phyloP scores from a whole-genome alignment of 2,888 invertebrate species.

The Lochmaea capreae region DNA sequence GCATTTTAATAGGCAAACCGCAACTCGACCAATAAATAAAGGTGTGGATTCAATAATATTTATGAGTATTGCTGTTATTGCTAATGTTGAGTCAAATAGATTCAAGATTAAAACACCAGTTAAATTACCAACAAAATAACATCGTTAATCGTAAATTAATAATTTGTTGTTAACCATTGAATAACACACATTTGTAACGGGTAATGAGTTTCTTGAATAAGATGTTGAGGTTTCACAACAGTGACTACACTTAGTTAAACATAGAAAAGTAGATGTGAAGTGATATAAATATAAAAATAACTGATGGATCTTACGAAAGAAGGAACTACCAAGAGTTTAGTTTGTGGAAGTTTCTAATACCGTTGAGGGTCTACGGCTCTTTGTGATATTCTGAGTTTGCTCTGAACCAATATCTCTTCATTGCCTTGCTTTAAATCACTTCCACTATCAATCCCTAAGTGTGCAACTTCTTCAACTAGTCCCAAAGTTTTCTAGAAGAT shows the following conservation, averaged over 20 bases:
- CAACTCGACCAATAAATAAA: slow-evolving; percentile 5
- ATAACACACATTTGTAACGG: neutral
- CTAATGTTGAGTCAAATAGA: slow-evolving; percentile 13
- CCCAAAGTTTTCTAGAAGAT: too few species aligned
- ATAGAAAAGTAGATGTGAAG: neutral
- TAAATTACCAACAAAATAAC: neutral
- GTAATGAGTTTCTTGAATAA: neutral
- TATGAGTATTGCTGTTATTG: slow-evolving; percentile 7
- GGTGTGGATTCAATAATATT: slow-evolving; percentile 13
- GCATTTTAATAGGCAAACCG: slow-evolving; percentile 2
- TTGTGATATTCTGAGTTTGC: too few species aligned
- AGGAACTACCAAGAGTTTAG: too few species aligned
- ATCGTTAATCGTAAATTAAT: slow-evolving; percentile 2
- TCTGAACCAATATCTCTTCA: too few species aligned
- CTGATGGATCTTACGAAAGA: too few species aligned
- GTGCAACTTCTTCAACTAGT: too few species aligned
- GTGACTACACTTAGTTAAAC: neutral
- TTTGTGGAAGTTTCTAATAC: too few species aligned
- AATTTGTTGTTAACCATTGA: slow-evolving; percentile 6
- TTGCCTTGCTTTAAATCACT: too few species aligned
- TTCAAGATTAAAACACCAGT: neutral
- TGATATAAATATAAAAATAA: too few species aligned
- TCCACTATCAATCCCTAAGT: too few species aligned
- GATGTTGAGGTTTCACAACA: neutral
- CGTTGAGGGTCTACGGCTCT: too few species aligned